These are phyloP conservation scores for Hetaerina americana DNA, from an alignment of 1,140 invertebrate genomes.

Conservation along the genomic window DNA sequence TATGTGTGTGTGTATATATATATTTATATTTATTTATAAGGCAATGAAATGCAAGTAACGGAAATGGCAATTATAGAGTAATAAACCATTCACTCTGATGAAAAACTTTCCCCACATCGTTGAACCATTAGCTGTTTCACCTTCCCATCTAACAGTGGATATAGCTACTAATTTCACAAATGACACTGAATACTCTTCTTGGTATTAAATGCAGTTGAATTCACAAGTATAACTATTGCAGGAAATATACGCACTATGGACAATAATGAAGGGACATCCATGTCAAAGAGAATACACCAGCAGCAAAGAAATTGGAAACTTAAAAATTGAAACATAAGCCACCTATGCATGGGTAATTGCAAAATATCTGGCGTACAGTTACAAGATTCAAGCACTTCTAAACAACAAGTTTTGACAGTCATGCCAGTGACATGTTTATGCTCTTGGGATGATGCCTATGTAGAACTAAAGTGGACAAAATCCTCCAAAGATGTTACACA, in stretches of 20 bases:
- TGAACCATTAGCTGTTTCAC: neutral
- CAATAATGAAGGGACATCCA: neutral
- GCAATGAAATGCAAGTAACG: neutral
- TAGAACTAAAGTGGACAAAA: neutral
- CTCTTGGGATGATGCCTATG: neutral
- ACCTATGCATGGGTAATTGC: neutral
- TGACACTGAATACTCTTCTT: neutral
- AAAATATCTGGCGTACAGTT: neutral
- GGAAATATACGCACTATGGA: neutral
- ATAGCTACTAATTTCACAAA: neutral
- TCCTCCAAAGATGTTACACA: neutral
- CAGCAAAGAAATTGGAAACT: neutral
- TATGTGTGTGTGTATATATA: neutral
- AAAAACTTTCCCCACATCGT: neutral
- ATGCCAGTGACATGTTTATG: neutral
- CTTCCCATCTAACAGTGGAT: neutral
- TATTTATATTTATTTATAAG: neutral
- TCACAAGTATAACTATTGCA: neutral
- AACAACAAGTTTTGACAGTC: neutral
- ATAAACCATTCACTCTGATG: neutral
- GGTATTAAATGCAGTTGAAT: neutral
- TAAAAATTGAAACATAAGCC: neutral
- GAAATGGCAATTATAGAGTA: neutral
- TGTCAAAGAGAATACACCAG: neutral
- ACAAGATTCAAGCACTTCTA: neutral